Evolutionary conservation across 2,888 invertebrate species (phyloP).

Genomic region (Himalopsyche tibetana): DNA sequence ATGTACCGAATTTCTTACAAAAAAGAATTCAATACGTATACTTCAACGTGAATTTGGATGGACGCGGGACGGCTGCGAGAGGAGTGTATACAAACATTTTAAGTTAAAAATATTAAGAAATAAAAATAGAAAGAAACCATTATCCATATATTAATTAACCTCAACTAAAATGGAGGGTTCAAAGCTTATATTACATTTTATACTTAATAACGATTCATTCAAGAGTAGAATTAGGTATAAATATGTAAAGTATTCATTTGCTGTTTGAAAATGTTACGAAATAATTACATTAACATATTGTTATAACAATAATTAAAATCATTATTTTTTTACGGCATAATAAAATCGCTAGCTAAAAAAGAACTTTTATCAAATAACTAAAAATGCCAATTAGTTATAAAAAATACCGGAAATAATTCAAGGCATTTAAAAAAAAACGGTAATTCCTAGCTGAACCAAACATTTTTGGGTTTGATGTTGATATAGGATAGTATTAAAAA

Average conservation of each 20-base stretch:
- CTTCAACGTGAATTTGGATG: constrained; percentile 60
- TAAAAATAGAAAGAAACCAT: background rate
- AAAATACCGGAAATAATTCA: background rate
- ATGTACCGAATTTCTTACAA: background rate
- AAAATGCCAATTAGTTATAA: background rate
- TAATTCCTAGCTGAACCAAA: too few species aligned
- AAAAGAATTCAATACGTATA: background rate
- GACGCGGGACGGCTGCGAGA: constrained; percentile 65
- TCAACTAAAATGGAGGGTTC: constrained; percentile 34
- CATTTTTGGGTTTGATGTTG: background rate
- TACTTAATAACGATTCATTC: constrained; percentile 31
- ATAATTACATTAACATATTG: background rate
- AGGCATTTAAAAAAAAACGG: too few species aligned
- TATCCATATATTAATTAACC: background rate
- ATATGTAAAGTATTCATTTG: background rate
- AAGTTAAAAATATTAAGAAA: constrained; percentile 32
- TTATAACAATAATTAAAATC: background rate
- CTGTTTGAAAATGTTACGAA: background rate
- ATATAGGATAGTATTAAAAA: background rate
- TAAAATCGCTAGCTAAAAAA: background rate
- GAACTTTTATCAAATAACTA: background rate
- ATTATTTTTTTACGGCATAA: background rate
- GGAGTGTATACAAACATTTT: constrained; percentile 61
- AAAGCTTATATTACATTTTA: background rate
- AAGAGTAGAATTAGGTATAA: background rate